phyloP scores from a whole-genome alignment of 37 sponge, comb jelly and placozoan genomes.

The Spongilla lacustris region DNA sequence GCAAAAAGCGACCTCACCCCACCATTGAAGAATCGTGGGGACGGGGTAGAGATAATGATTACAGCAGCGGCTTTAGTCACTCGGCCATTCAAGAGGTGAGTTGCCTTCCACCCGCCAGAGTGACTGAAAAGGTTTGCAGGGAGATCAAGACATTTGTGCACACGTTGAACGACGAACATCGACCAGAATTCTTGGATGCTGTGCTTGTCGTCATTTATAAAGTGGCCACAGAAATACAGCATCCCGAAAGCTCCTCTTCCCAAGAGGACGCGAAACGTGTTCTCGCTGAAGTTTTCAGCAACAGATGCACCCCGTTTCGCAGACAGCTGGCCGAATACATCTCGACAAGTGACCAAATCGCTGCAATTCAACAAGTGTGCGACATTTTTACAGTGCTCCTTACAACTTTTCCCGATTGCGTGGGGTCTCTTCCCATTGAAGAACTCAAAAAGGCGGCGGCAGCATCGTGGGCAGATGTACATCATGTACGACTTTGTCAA shows the following conservation, averaged over 20 bases:
- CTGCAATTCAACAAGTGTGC: neutral
- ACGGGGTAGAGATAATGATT: neutral
- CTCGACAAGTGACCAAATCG: neutral
- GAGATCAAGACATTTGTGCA: neutral
- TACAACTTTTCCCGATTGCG: neutral
- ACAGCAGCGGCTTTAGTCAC: neutral
- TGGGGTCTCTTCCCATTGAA: neutral
- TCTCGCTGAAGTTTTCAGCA: neutral
- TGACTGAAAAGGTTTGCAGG: neutral
- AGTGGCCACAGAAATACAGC: neutral
- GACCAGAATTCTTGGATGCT: neutral
- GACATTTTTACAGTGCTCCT: neutral
- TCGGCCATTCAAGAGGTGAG: neutral
- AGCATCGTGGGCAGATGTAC: neutral
- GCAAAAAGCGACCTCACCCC: neutral
- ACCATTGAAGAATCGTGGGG: neutral
- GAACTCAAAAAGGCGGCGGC: neutral
- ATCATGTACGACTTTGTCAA: neutral
- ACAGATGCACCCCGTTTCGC: neutral
- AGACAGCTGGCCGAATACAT: neutral
- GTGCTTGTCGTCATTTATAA: neutral
- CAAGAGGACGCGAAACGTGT: neutral
- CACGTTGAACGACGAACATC: neutral
- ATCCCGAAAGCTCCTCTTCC: neutral
- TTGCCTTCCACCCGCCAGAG: neutral